phyloP scores from a whole-genome alignment of 2,888 invertebrate genomes.

The Hartigia nigra region DNA sequence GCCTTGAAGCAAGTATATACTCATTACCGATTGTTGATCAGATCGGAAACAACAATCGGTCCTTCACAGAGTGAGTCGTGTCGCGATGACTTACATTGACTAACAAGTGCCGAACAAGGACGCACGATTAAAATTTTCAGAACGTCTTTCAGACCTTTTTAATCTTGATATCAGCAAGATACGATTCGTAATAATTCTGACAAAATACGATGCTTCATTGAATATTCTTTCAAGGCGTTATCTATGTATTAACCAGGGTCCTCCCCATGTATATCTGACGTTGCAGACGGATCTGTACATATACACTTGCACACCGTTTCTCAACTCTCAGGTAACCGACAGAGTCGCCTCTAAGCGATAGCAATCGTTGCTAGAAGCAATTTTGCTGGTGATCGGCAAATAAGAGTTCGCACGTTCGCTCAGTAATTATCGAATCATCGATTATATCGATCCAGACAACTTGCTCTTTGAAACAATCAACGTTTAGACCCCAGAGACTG shows the following conservation, averaged over 20 bases:
- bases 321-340: neutral
- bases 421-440: neutral
- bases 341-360: neutral
- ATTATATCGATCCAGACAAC: neutral
- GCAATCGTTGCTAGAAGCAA: neutral
- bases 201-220: neutral
- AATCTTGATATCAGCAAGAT: neutral
- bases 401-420: neutral
- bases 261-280: too few relatives aligned
- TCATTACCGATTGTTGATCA: neutral
- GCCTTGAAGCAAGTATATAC: constrained; percentile 1
- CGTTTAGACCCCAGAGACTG: neutral
- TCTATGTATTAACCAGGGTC: too few relatives aligned
- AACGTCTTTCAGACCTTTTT: neutral
- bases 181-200: neutral
- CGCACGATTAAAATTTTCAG: neutral
- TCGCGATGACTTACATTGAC: neutral
- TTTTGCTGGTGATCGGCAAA: neutral
- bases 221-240: neutral
- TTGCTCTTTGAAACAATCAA: neutral
- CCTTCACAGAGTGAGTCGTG: neutral
- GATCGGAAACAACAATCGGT: neutral
- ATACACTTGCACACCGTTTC: too few relatives aligned
- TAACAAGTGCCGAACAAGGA: neutral
- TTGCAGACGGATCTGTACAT: too few relatives aligned